Conservation (phyloP, 2,888 invertebrate genomes). For the Drosophila ezoana region DNA sequence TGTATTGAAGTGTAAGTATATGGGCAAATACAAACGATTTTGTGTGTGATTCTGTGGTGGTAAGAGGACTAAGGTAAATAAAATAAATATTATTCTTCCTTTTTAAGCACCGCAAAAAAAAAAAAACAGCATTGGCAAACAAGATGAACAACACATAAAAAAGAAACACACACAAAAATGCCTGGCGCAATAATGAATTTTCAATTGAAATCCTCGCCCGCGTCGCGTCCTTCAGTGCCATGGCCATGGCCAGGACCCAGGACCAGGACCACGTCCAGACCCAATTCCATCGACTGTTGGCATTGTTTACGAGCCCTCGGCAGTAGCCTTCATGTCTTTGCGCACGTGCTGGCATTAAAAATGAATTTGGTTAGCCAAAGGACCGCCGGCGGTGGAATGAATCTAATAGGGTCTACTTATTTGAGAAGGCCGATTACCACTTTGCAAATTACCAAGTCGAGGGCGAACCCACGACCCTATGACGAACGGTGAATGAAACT, state of each 20-base stretch:
- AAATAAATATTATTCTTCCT: constrained; percentile 62
- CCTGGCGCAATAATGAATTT: constrained; percentile 51
- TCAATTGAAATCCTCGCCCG: constrained; percentile 42
- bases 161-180: constrained; percentile 22
- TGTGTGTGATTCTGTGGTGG: constrained; percentile 6
- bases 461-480: neutral
- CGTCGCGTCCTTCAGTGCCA: constrained; percentile 11
- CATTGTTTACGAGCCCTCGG: constrained; percentile 66
- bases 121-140: constrained; percentile 45
- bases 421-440: constrained; percentile 42
- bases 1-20: constrained; percentile 7
- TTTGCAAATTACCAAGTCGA: constrained; percentile 48
- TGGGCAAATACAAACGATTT: constrained; percentile 8
- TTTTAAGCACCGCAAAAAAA: constrained; percentile 37
- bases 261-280: constrained; percentile 7
- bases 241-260: constrained; percentile 1
- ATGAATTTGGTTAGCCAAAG: constrained; percentile 60
- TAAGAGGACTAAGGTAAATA: constrained; percentile 51
- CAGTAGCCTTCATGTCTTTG: constrained; percentile 59
- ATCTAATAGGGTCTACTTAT: constrained; percentile 42
- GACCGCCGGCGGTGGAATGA: constrained; percentile 32
- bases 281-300: constrained; percentile 50
- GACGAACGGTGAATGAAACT: neutral
- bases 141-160: constrained; percentile 35
- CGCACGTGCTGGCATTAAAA: constrained; percentile 69